Base-by-base conservation (phyloP, 2,113 vertebrate genomes). In the Nymphicus hollandicus region DNA sequence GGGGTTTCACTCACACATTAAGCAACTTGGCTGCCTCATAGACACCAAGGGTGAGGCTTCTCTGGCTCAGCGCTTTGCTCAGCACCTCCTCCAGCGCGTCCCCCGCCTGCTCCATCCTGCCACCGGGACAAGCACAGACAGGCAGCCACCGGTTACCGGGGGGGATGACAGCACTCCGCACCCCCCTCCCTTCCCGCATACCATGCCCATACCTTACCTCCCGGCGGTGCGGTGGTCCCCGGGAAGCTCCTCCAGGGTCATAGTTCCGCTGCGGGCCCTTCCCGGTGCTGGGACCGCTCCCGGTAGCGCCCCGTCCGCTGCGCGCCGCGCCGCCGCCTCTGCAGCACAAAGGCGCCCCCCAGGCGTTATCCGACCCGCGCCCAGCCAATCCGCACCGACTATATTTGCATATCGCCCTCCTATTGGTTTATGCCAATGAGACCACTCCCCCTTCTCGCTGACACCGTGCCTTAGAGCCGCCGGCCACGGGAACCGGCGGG, bases 11-110 rank as follows among this genome's bases (percentile, higher is more conserved):
- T 99, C 98, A 99, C 99, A 98, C 98, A 17, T 99, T 99, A 31
- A 99, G 99, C 47, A 99, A 98, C 94, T 99, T 99, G 86, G 99
- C 99, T 44, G 99, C 99, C 92, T 99, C 99, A 77, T 99, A 99
- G 61, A 99, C 99, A 28, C 99, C 99, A 23, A 98, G 98, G 12
- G 99, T 99, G 97, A 99, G 98, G 97, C 98, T 99, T 89, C 98
- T 98, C 97, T 99, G 99, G 96, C 98, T 98, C 97, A 99, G 98
- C 29, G 99, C 99, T 80, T 98, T 98, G 97, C 98, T 98, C 95
- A 99, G 98, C 80, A 99, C 98, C 92, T 99, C 98, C 95, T 99
- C 98, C 71, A 99, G 95, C 60, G 99, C 99, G 92, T 98, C 98
- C 41, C 98, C 98, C 97, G 99, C 99, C 78, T 98, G 98, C 85